Percentiles rank a stretch among this genome's conserved stretches.
Evolutionary conservation across 2,113 vertebrate species (phyloP).

Genomic region (Morone chrysops): DNA sequence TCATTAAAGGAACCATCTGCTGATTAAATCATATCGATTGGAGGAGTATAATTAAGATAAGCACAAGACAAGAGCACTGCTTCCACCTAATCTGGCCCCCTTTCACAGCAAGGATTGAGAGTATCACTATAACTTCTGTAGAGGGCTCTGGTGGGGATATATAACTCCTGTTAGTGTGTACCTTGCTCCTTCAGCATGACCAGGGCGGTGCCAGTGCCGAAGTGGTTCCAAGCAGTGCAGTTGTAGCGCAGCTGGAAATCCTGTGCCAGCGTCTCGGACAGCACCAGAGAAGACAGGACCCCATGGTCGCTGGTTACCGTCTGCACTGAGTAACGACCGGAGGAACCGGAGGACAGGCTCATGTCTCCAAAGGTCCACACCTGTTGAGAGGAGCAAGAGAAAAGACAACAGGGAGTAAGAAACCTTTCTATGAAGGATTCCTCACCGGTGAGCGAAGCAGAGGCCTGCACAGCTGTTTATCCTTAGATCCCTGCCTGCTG

Average conservation of each 20-base stretch:
- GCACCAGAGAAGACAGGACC: conserved; percentile 88
- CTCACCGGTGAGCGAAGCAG: conserved; percentile 11
- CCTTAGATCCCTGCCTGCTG: conserved; percentile 46
- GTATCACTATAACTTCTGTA: conserved; percentile 19
- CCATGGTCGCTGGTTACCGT: conserved; percentile 83
- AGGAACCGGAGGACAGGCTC: conserved; percentile 85
- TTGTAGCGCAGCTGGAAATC: conserved; percentile 90
- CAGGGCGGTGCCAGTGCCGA: conserved; percentile 85
- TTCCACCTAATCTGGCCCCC: conserved; percentile 61
- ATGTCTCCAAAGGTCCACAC: conserved; percentile 91
- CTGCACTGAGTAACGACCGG: conserved; percentile 91
- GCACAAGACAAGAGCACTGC: conserved; percentile 52
- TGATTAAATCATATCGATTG: conserved; percentile 86
- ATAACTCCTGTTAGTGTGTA: conserved; percentile 55
- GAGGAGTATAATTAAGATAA: conserved; percentile 85
- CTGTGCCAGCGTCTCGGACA: conserved; percentile 86
- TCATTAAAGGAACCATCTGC: conserved; percentile 85
- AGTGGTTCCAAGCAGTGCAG: conserved; percentile 92
- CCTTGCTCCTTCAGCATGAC: conserved; percentile 89
- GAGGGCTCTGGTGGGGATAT: conserved; percentile 3
- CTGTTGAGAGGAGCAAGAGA: conserved; percentile 72
- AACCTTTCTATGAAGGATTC: conserved; percentile 17
- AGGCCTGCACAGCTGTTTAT: conserved; percentile 46
- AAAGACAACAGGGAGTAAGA: conserved; percentile 26
- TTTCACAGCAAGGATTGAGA: conserved; percentile 31